Evolutionary conservation across 2,888 invertebrate genomes (phyloP).

Genomic region (Torymus auratus): DNA sequence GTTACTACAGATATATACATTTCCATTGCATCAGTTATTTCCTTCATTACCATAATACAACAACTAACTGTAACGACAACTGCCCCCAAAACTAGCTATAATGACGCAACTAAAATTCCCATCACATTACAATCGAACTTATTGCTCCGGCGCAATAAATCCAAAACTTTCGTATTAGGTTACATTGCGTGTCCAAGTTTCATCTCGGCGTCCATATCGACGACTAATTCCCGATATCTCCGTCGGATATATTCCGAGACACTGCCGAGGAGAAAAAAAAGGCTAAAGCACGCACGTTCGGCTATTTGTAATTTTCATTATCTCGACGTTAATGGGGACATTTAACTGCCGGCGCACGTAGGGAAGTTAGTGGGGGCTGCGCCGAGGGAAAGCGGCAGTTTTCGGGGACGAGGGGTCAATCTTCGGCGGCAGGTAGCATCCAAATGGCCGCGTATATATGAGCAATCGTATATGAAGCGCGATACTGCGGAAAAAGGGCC

Average conservation of each 20-base stretch:
- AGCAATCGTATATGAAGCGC: conserved; percentile 37
- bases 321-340: conserved; percentile 73
- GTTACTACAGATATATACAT: too few relatives aligned
- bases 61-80: not conserved
- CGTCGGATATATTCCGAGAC: conserved; percentile 19
- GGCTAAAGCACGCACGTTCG: conserved; percentile 60
- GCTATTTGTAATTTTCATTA: conserved; percentile 77
- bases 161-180: conserved; percentile 9
- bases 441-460: conserved; percentile 44
- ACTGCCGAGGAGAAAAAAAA: conserved; percentile 6
- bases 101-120: conserved; percentile 32
- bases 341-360: conserved; percentile 75
- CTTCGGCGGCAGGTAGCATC: conserved; percentile 50
- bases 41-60: too few relatives aligned
- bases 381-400: conserved; percentile 11
- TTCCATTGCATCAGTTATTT: too few relatives aligned
- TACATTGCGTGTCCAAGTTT: not conserved
- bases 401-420: conserved; percentile 44
- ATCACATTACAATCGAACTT: conserved; percentile 1
- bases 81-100: not conserved
- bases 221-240: conserved; percentile 32
- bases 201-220: conserved; percentile 11
- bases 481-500: conserved; percentile 37
- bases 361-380: conserved; percentile 64
- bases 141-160: conserved; percentile 20